phyloP scores from a whole-genome alignment of 2,888 invertebrate genomes.

The Liposcelis brunnea region DNA sequence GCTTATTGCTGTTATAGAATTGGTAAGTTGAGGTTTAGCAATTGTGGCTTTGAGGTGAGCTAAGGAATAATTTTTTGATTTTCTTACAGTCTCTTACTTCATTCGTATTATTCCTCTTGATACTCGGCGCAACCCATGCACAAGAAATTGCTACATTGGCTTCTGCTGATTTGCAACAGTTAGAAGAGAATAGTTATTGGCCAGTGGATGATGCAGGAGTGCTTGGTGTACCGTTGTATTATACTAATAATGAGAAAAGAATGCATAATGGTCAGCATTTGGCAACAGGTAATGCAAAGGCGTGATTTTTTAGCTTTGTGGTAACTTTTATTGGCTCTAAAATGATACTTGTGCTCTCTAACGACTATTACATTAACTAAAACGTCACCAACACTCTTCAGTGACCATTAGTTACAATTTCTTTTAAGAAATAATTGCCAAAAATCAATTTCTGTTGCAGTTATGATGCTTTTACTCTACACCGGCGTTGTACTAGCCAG shows the following conservation, averaged over 20 bases:
- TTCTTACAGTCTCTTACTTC: conserved; percentile 23
- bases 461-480: conserved; percentile 27
- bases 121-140: conserved; percentile 27
- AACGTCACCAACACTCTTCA: too few species aligned
- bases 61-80: conserved; percentile 6
- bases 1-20: conserved; percentile 27
- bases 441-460: conserved; percentile 20
- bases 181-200: conserved; percentile 25
- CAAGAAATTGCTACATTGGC: conserved; percentile 28
- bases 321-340: too few species aligned
- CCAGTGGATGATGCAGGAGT: conserved; percentile 21
- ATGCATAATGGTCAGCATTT: conserved; percentile 29
- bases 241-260: conserved; percentile 24
- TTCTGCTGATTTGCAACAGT: conserved; percentile 28
- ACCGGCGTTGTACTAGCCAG: conserved; percentile 25
- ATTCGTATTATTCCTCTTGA: conserved; percentile 24
- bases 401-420: too few species aligned
- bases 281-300: conserved; percentile 23
- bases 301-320: background rate
- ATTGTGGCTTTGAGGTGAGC: too few species aligned
- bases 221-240: conserved; percentile 20
- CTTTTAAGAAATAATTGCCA: too few species aligned
- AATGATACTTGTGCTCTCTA: too few species aligned
- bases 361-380: too few species aligned
- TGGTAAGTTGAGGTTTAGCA: conserved; percentile 24